Percentiles rank a stretch among this genome's conserved stretches.
These are phyloP conservation scores for Gallinago stenura DNA, from an alignment of 2,797 vertebrate genomes.

Conservation along the genomic window DNA sequence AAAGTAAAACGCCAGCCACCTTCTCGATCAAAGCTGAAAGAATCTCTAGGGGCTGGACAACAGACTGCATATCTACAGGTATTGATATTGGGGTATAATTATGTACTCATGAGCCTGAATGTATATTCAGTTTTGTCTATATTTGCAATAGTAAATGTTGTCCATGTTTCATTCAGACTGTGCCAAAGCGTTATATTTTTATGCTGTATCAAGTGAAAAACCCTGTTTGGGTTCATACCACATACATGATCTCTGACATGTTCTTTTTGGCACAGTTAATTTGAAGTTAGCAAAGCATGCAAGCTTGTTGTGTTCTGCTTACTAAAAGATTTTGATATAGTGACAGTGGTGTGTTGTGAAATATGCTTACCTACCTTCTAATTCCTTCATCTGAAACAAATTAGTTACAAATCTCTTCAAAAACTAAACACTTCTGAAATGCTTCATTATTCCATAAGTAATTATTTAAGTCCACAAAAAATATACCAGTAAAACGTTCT, in stretches of 20 bases:
- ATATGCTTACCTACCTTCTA: background rate
- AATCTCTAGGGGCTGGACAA: constrained; percentile 73
- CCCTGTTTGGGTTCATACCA: background rate
- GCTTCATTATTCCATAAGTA: background rate
- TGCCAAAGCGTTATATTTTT: background rate
- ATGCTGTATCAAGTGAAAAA: background rate
- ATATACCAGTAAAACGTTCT: background rate
- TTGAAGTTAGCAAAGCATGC: background rate
- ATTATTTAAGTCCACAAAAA: background rate
- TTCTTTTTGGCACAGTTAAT: background rate
- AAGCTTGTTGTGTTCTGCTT: background rate
- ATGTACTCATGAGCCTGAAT: background rate
- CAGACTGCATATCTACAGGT: constrained; percentile 77
- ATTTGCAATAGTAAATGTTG: background rate
- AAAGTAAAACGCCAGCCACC: constrained; percentile 90
- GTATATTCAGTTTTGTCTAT: background rate
- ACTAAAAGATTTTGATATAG: background rate
- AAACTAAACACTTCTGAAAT: background rate
- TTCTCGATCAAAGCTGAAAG: constrained; percentile 88
- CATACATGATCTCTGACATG: background rate
- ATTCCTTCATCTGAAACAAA: background rate
- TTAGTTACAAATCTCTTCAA: background rate
- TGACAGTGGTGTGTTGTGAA: background rate
- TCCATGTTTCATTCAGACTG: background rate
- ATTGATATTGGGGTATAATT: background rate